Base-by-base conservation (phyloP, 1,140 invertebrate species). In the Limonius californicus region DNA sequence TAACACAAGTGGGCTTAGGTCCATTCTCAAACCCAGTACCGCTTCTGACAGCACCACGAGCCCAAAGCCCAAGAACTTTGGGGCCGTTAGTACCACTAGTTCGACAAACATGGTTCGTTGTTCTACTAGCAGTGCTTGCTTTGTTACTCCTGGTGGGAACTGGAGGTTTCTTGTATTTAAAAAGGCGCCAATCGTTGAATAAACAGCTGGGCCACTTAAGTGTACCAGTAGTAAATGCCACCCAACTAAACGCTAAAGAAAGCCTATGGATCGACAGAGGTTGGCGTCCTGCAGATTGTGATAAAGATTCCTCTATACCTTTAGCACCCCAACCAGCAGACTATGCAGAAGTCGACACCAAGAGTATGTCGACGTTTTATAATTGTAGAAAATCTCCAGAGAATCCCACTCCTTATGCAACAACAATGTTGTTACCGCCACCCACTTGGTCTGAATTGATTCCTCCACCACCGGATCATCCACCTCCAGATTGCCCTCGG, bases 361-460 rank as follows among this genome's bases (percentile, higher is more conserved):
- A 85, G 39, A 86, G 81, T 69, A 71, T 92, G 61, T 89, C 88
- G 9, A 92, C 89, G 0, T 93, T 92, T 71, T 91, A 92, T 75
- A 90, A 90, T 63, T 85, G 79, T 12, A 81, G 79, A 30, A 82
- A 85, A 71, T 84, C 83, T 55, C 78, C 85, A 12, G 86, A 87
- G 64, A 86, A 86, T 62, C 89, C 89, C 0, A 89, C 89, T 4
- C 91, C 91, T 0, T 93, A 93, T 72, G 91, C 91, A 0, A 93
- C 90, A 0, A 92, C 91, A 1, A 91, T 90, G 43, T 74, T 76
- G 15, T 73, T 77, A 67, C 75, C 79, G 18, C 77, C 87, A 61
- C 84, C 89, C 0, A 90, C 89, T 74, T 90, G 87, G 88, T 86
- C 84, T 14, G 89, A 91, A 68, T 84, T 89, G 69, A 77, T 91